A percentile compares a stretch with the other conserved stretches of the same genome.
Evolutionary conservation across 2,113 vertebrate species (phyloP).

Genomic region (Prinia subflava): DNA sequence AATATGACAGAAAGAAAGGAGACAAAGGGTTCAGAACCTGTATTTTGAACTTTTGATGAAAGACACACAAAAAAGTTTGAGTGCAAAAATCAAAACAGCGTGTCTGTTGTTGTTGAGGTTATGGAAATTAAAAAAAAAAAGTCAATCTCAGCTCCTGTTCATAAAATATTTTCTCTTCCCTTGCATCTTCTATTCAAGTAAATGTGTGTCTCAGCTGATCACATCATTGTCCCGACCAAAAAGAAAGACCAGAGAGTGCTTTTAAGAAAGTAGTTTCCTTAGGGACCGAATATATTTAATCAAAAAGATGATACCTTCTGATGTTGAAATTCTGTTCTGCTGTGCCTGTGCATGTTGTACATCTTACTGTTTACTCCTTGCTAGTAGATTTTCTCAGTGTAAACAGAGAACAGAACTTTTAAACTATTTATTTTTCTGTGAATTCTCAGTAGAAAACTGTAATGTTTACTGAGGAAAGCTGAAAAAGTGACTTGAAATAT

Average conservation of each 20-base stretch:
- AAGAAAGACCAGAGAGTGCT: background rate
- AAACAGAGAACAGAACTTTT: background rate
- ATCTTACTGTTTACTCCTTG: background rate
- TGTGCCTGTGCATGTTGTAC: background rate
- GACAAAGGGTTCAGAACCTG: background rate
- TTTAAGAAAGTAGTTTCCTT: background rate
- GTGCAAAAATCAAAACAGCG: background rate
- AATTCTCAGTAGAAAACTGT: background rate
- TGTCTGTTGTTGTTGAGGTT: background rate
- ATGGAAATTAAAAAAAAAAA: background rate
- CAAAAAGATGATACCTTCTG: background rate
- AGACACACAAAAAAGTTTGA: background rate
- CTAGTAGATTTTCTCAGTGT: background rate
- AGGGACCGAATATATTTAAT: background rate
- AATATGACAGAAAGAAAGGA: background rate
- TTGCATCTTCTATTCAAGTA: background rate
- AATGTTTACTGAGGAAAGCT: background rate
- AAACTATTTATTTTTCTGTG: background rate
- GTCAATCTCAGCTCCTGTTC: background rate
- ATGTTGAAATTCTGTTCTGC: background rate
- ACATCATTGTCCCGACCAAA: background rate
- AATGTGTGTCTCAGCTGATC: background rate
- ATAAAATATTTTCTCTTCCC: background rate
- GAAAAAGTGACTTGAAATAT: background rate
- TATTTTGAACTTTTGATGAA: background rate